Conservation (phyloP, 1,140 invertebrate genomes). For the Heterodera schachtii region DNA sequence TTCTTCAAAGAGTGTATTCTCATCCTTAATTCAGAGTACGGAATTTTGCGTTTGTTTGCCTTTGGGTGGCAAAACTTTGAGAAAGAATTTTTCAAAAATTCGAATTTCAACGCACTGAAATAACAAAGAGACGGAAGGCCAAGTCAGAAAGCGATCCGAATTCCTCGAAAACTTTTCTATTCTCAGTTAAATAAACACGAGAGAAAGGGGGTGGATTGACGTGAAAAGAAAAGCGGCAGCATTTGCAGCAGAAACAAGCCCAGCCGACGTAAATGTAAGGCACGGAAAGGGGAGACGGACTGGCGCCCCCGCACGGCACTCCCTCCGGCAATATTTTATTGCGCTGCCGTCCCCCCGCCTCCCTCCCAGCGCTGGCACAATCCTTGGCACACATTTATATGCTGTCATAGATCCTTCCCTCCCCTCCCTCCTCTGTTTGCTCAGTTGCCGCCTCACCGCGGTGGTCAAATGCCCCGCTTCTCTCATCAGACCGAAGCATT, state of each 20-base stretch:
- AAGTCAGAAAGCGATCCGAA: too few species aligned
- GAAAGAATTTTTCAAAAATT: not conserved
- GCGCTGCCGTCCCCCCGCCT: not conserved
- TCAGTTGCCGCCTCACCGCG: not conserved
- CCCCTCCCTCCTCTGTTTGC: not conserved
- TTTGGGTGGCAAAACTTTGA: not conserved
- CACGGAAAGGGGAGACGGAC: not conserved
- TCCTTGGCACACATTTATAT: not conserved
- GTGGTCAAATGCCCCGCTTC: not conserved
- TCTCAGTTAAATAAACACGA: too few species aligned
- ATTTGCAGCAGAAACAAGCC: not conserved
- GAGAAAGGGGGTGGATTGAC: not conserved
- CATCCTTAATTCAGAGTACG: not conserved
- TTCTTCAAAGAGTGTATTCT: not conserved
- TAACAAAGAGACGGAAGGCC: too few species aligned
- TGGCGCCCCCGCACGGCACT: too few species aligned
- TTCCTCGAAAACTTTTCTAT: too few species aligned
- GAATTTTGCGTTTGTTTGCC: constrained; percentile 1
- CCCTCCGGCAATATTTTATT: not conserved
- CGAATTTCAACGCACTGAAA: not conserved
- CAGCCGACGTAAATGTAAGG: too few species aligned
- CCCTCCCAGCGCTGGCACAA: not conserved
- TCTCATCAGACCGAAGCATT: not conserved
- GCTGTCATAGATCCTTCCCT: constrained; percentile 5
- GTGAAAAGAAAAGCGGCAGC: not conserved